phyloP scores from a whole-genome alignment of 1,140 invertebrate genomes.

The Drosophila busckii region DNA sequence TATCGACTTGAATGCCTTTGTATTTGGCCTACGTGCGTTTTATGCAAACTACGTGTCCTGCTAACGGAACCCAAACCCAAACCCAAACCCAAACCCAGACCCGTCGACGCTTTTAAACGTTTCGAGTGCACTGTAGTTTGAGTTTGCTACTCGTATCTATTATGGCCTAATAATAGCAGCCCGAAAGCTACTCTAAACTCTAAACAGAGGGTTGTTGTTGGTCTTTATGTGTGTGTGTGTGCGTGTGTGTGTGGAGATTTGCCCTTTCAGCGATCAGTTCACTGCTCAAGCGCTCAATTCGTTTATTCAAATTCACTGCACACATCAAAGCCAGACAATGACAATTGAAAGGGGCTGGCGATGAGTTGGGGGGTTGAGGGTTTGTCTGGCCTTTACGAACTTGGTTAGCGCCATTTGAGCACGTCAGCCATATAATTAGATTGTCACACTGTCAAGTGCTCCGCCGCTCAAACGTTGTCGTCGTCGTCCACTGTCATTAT shows the following conservation, averaged over 20 bases:
- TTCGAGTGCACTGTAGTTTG: too few species aligned
- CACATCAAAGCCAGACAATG: conserved; percentile 55
- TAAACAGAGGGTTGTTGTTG: too few species aligned
- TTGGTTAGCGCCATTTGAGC: conserved; percentile 31
- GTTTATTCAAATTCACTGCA: conserved; percentile 58
- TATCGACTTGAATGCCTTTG: conserved; percentile 42
- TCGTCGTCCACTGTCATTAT: conserved; percentile 41
- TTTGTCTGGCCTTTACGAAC: background rate
- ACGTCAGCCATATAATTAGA: conserved; percentile 72
- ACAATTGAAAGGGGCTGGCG: conserved; percentile 4
- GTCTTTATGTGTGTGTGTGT: too few species aligned
- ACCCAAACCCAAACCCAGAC: conserved; percentile 5
- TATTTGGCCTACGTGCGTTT: conserved; percentile 52
- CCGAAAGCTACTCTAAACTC: too few species aligned
- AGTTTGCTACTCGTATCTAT: too few species aligned
- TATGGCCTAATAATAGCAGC: too few species aligned
- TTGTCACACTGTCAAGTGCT: conserved; percentile 67
- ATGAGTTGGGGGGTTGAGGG: background rate
- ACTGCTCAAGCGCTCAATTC: conserved; percentile 55
- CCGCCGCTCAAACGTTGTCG: conserved; percentile 16
- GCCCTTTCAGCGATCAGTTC: conserved; percentile 61
- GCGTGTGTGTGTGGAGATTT: conserved; percentile 1
- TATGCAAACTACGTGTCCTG: conserved; percentile 60
- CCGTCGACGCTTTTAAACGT: background rate
- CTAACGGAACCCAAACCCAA: conserved; percentile 7